phyloP scores from a whole-genome alignment of 2,888 invertebrate genomes.

The Tetanocera ferruginea region DNA sequence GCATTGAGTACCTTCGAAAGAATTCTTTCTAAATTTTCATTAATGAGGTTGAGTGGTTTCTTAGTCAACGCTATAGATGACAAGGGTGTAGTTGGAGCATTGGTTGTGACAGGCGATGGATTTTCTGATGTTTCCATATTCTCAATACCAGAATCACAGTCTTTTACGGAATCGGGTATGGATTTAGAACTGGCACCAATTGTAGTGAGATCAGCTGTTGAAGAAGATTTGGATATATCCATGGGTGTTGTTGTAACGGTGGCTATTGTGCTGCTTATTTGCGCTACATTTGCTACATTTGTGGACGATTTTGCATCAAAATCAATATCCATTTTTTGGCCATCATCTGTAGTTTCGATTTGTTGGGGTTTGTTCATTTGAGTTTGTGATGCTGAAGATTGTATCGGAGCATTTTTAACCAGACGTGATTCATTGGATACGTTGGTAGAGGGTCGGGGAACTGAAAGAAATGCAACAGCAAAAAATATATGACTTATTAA shows the following conservation, averaged over 20 bases:
- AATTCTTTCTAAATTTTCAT: conserved; percentile 72
- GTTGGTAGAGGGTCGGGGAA: conserved; percentile 53
- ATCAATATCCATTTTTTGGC: conserved; percentile 61
- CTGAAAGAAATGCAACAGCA: conserved; percentile 34
- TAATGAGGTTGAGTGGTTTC: conserved; percentile 55
- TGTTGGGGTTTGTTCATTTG: conserved; percentile 23
- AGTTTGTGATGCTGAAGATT: conserved; percentile 5
- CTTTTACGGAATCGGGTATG: conserved; percentile 69
- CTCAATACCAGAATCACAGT: conserved; percentile 71
- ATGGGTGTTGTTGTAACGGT: conserved; percentile 64
- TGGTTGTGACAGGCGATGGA: conserved; percentile 39
- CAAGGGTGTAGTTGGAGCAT: conserved; percentile 53
- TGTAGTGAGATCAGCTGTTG: conserved; percentile 19
- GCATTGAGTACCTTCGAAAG: conserved; percentile 80
- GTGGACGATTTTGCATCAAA: conserved; percentile 61
- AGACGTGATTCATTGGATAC: conserved; percentile 65
- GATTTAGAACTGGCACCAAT: conserved; percentile 57
- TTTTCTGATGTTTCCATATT: conserved; percentile 76
- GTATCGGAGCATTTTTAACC: conserved; percentile 53
- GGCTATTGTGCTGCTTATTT: conserved; percentile 46
- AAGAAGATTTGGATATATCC: conserved; percentile 73
- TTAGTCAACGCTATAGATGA: conserved; percentile 24
- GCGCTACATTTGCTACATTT: background rate
- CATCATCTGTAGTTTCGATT: conserved; percentile 43
- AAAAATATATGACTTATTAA: no score